Evolutionary conservation across 2,113 vertebrate species (phyloP), one percentile per base, ranked within the genome.

Genomic region (Holacanthus passer): DNA sequence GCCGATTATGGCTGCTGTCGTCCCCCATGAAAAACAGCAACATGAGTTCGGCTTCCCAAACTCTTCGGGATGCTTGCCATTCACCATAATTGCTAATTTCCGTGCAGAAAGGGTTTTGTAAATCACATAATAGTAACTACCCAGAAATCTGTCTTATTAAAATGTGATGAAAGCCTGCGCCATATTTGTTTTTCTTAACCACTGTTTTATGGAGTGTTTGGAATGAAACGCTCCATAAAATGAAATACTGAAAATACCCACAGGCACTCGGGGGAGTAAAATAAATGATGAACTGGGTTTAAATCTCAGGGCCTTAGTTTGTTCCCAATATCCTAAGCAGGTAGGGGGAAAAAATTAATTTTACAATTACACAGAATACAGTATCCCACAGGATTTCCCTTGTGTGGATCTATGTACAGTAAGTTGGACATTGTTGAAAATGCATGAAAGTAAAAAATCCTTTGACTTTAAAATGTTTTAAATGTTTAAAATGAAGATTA

Each of bases 81-180:
- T 41, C 14, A 11, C 81, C 48, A 84, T 76, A 84, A 89, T 90
- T 82, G 41, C 63, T 32, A 3, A 81, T 76, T 73, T 85, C 73
- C 53, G 27, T 43, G 24, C 41, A 68, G 43, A 11, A 76, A 55
- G 2, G 59, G 53, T 70, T 83, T 72, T 41, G 39, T 82, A 68
- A 82, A 79, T 31, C 55, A 75, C 20, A n/a, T 58, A 75, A 31
- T 55, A 37, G 47, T 39, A 55, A 70, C 14, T 58, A 24, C 22
- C 29, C 12, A 16, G 2, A 75, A 75, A 82, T 63, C 43, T 56
- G 14, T 17, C 29, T 77, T 60, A 50, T 56, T 73, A 29, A 78
- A 84, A 85, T 31, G 71, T 79, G 70, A 84, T 81, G 78, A 84
- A 72, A 77, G 32, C 55, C 14, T 43, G 20, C 20, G 71, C 24